phyloP scores from a whole-genome alignment of 2,113 vertebrate species.

The Boulengeromyrus knoepffleri region DNA sequence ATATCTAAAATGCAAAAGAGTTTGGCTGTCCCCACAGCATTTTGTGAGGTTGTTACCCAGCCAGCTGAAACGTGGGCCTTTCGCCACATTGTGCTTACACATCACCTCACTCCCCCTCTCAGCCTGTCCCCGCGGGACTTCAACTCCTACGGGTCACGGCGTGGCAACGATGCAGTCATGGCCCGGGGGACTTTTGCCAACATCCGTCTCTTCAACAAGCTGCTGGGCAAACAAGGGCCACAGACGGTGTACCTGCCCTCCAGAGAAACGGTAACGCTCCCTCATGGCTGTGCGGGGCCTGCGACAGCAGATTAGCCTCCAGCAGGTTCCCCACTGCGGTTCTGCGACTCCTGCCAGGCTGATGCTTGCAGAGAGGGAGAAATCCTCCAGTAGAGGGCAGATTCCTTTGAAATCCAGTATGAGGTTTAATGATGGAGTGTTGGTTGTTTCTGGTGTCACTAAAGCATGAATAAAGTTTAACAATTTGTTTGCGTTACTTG shows the following conservation, averaged over 20 bases:
- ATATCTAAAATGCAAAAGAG: background rate
- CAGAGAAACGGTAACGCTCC: slow-evolving; percentile 66
- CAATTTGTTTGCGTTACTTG: background rate
- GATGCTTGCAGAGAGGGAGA: background rate
- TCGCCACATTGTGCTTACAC: background rate
- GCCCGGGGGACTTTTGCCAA: slow-evolving; percentile 93
- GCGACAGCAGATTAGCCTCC: background rate
- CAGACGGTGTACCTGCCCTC: slow-evolving; percentile 81
- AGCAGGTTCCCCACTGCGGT: background rate
- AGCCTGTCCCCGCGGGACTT: slow-evolving; percentile 84
- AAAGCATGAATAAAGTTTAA: background rate
- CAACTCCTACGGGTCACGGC: slow-evolving; percentile 92
- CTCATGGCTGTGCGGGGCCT: background rate
- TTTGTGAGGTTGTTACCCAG: background rate
- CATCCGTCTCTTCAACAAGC: slow-evolving; percentile 92
- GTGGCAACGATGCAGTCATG: slow-evolving; percentile 94
- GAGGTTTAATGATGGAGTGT: background rate
- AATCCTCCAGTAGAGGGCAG: background rate
- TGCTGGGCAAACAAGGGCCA: slow-evolving; percentile 86
- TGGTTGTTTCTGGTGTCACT: background rate
- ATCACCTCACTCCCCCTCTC: slow-evolving; percentile 7
- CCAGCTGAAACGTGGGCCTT: background rate
- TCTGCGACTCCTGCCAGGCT: background rate
- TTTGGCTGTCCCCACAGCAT: background rate
- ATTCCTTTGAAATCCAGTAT: background rate